Conservation (phyloP, 1,140 invertebrate genomes). For the Trissolcus basalis region DNA sequence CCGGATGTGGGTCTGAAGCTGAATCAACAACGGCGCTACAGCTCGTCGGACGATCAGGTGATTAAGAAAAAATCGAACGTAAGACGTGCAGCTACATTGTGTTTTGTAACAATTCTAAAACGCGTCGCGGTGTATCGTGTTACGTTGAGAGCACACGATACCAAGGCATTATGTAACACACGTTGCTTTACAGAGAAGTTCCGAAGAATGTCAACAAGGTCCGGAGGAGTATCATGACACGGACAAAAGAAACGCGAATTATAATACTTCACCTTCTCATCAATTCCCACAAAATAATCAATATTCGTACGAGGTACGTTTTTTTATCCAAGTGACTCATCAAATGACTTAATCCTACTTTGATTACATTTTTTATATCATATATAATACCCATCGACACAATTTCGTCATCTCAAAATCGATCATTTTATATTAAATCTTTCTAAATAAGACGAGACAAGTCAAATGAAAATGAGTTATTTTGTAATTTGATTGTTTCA, state of each 20-base stretch:
- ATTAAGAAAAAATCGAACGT: constrained; percentile 21
- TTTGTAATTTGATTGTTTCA: no score
- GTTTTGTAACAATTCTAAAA: not conserved
- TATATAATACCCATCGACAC: no score
- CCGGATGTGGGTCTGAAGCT: constrained; percentile 43
- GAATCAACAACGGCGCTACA: constrained; percentile 68
- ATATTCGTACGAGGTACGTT: constrained; percentile 70
- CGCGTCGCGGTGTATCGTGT: constrained; percentile 7
- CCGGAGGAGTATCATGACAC: constrained; percentile 71
- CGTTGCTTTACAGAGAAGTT: constrained; percentile 68
- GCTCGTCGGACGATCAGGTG: constrained; percentile 73
- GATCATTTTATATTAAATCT: no score
- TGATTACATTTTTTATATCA: no score
- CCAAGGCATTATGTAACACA: constrained; percentile 46
- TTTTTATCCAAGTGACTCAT: constrained; percentile 7
- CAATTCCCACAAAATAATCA: constrained; percentile 72
- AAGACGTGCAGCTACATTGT: not conserved
- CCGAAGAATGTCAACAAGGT: constrained; percentile 62
- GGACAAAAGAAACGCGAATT: constrained; percentile 75
- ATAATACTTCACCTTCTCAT: constrained; percentile 68
- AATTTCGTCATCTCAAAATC: no score
- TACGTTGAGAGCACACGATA: constrained; percentile 16
- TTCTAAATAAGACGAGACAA: no score
- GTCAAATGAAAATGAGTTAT: no score
- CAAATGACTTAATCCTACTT: constrained; percentile 8